Percentiles rank a stretch among this genome's conserved stretches.
These are phyloP conservation scores for Gymnarchus niloticus DNA, from an alignment of 2,113 vertebrate genomes.

Conservation along the genomic window DNA sequence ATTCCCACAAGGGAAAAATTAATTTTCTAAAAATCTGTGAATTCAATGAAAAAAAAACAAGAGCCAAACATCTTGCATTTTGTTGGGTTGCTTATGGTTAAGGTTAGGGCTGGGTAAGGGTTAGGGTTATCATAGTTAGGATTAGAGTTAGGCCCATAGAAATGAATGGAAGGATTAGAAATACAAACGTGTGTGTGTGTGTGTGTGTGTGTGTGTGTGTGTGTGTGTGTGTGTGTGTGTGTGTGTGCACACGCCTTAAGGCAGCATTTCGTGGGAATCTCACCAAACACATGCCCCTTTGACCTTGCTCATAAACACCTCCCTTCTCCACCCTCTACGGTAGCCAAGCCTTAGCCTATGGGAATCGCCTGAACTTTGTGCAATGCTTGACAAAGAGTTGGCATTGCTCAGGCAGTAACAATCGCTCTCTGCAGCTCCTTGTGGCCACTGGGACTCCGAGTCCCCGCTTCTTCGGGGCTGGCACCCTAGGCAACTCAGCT, in stretches of 20 bases:
- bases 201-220: no score
- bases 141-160: no score
- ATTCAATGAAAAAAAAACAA: no score
- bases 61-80: no score
- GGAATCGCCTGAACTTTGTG: background rate
- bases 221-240: no score
- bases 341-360: background rate
- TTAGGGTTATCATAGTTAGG: no score
- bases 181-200: background rate
- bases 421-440: background rate
- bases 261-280: slow-evolving; percentile 11
- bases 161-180: no score
- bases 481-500: background rate
- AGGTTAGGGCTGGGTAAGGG: no score
- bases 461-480: background rate
- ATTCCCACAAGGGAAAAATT: no score
- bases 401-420: background rate
- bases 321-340: background rate
- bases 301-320: slow-evolving; percentile 1
- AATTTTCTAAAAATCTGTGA: no score
- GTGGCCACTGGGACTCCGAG: background rate
- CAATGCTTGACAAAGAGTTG: background rate
- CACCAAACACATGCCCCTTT: background rate
- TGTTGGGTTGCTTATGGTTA: no score
- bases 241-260: no score